phyloP scores from a whole-genome alignment of 2,113 vertebrate species.

The Elaphurus davidianus region DNA sequence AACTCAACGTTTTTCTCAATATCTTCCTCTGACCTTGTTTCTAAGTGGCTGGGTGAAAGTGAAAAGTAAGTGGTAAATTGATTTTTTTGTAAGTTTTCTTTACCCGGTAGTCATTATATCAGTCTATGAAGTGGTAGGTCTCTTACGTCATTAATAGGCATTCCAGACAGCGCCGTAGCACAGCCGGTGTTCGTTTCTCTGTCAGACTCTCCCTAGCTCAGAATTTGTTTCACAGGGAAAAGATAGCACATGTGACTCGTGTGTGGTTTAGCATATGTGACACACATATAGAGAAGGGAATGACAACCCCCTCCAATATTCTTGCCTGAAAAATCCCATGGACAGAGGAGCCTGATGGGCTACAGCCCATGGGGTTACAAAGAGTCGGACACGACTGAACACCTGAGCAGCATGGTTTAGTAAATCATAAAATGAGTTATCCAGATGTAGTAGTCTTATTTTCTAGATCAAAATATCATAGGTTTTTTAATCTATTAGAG shows the following conservation, averaged over 20 bases:
- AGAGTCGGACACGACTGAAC: accelerated
- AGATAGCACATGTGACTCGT: not conserved
- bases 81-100: not conserved
- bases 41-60: conserved; percentile 99
- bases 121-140: not conserved
- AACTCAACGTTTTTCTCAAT: conserved; percentile 98
- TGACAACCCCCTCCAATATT: not conserved
- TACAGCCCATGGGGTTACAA: accelerated
- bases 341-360: not conserved
- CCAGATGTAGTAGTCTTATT: not conserved
- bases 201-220: not conserved
- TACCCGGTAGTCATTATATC: not conserved
- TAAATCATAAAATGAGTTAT: not conserved
- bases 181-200: not conserved
- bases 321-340: not conserved
- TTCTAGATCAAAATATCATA: not conserved
- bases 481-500: not conserved
- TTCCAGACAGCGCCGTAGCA: not conserved
- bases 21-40: conserved; percentile 97
- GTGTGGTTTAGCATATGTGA: not conserved
- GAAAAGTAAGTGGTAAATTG: conserved; percentile 90
- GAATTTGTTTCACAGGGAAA: not conserved
- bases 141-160: not conserved
- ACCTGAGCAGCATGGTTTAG: not conserved
- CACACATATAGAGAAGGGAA: not conserved